Base-by-base conservation (phyloP, 2,113 vertebrate species). In the Trogon surrucura region DNA sequence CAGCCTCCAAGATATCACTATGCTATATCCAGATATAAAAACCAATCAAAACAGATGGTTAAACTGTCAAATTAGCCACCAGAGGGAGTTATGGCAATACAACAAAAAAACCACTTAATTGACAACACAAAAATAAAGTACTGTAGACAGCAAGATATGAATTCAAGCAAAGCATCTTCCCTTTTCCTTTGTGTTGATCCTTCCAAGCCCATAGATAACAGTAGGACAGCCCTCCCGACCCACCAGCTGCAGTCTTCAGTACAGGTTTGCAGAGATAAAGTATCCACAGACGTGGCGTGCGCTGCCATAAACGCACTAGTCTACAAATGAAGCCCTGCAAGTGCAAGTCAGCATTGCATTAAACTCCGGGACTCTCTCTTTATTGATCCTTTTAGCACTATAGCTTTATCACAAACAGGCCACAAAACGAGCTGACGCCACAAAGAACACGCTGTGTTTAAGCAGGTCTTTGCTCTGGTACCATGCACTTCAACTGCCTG, bases 11-110 rank as follows among this genome's bases (percentile, higher is more conserved):
- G 16, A 80, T 17, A 38, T 5, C 88, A 75, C 64, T 32, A 38
- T 47, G 16, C 30, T 70, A 50, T 17, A 53, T 29, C 48, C 48
- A 58, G 16, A 36, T 41, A 29, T 2, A 85, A 88, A 87, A 91
- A 62, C 53, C 54, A 66, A 80, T 88, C 74, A 73, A 74, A 83
- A 45, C 20, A 51, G 32, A 85, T 22, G 8, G 47, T 34, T 93
- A 53, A 88, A 41, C 30, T 54, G 73, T 19, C 66, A 73, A 65
- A 85, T 89, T 38, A 92, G 41, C 92, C 91, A 95, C 74, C 87
- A 95, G 96, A 96, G 86, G 95, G 91, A 94, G 94, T 82, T 78
- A 91, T 0, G 10, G 66, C 44, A 93, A 88, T 91, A 65, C 44
- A 69, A 78, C 44, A 66, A 67, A 70, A 23, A 9, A 10, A 30